Evolutionary conservation across 92 coral and sea anemone species (phyloP).

Genomic region (Epizoanthus scotinus): DNA sequence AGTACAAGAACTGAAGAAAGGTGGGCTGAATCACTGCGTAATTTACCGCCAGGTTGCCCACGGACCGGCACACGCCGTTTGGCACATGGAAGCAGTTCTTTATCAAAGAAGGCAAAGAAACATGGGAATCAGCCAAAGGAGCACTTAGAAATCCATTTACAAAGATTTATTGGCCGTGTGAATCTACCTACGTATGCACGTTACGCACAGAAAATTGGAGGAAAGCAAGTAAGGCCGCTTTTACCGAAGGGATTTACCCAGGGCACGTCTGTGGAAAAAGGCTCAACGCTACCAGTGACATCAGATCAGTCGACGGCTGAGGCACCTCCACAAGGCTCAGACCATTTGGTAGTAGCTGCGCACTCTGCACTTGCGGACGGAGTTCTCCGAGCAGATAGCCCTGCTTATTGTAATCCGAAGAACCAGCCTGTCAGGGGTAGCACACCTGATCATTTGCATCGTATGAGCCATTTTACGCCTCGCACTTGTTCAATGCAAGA

Average conservation of each 20-base stretch:
- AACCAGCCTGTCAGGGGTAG: neutral
- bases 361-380: slow-evolving; percentile 21
- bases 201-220: slow-evolving; percentile 19
- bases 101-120: neutral
- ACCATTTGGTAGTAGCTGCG: slow-evolving; percentile 16
- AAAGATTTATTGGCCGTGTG: slow-evolving; percentile 16
- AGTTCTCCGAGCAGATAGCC: neutral
- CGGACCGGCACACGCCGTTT: neutral
- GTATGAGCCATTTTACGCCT: neutral
- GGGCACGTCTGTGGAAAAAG: neutral
- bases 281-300: neutral
- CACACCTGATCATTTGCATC: neutral
- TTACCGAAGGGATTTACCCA: neutral
- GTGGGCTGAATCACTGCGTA: neutral
- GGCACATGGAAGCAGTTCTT: neutral
- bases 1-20: neutral
- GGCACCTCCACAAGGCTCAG: neutral
- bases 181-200: slow-evolving; percentile 21
- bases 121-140: neutral
- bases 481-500: slow-evolving; percentile 2
- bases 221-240: neutral
- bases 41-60: neutral
- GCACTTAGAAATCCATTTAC: slow-evolving; percentile 19
- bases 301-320: too few relatives aligned
- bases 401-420: neutral